Conservation (phyloP, 2,113 vertebrate genomes). For the Actinemys pallida region DNA sequence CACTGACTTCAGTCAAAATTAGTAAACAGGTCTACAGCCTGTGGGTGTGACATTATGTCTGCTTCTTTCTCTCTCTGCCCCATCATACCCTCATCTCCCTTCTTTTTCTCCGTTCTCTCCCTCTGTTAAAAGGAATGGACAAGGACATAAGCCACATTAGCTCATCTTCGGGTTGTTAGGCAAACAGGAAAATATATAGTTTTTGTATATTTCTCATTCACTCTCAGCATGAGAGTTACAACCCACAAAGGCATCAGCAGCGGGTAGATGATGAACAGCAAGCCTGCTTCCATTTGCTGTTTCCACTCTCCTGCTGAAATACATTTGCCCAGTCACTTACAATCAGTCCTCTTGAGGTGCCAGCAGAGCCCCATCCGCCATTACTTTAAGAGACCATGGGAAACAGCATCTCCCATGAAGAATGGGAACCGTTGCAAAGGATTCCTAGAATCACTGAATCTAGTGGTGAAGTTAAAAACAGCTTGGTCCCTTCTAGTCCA, state of each 20-base stretch:
- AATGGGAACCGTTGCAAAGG: fast-evolving
- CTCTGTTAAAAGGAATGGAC: neutral
- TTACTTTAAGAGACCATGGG: neutral
- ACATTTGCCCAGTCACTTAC: neutral
- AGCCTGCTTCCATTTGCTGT: neutral
- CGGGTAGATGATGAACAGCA: neutral
- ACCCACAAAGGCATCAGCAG: neutral
- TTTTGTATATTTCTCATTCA: neutral
- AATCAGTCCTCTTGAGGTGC: neutral
- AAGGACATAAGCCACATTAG: neutral
- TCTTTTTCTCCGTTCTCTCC: neutral
- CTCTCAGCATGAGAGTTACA: neutral
- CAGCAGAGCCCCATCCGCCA: neutral
- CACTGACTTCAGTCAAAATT: neutral
- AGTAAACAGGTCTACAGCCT: neutral
- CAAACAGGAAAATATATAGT: neutral
- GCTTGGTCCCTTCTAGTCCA: neutral
- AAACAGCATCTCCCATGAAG: neutral
- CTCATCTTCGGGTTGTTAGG: neutral
- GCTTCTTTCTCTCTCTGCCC: neutral
- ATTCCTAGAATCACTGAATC: neutral
- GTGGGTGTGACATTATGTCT: neutral
- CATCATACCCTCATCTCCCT: neutral
- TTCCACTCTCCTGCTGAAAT: neutral
- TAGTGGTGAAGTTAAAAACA: neutral